These are phyloP conservation scores for Valencia hispanica DNA, from an alignment of 2,797 vertebrate species.

Conservation along the genomic window DNA sequence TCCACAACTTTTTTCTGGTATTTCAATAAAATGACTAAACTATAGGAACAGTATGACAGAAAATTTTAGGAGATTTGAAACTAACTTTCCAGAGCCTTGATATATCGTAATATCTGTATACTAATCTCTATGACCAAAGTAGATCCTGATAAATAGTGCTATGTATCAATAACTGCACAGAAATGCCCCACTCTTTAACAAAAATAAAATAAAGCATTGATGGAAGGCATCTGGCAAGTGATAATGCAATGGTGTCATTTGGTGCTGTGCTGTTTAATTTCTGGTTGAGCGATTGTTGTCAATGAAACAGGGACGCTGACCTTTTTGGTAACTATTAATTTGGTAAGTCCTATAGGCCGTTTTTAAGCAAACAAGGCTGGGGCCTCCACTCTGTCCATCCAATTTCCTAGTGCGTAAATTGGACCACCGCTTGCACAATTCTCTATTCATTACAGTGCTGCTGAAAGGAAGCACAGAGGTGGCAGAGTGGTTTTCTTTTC, in stretches of 20 bases:
- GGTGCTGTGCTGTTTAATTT: constrained; percentile 78
- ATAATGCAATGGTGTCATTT: constrained; percentile 58
- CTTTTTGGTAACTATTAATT: constrained; percentile 92
- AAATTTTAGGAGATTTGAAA: not conserved
- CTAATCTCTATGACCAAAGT: not conserved
- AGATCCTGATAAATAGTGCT: not conserved
- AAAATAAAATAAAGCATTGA: constrained; percentile 12
- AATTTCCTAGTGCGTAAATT: constrained; percentile 94
- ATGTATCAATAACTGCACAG: not conserved
- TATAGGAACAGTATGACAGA: not conserved
- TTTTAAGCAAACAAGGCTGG: constrained; percentile 93
- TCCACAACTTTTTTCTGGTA: not conserved
- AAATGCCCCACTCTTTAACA: constrained; percentile 16
- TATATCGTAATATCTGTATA: not conserved
- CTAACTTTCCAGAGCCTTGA: not conserved
- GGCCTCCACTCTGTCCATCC: constrained; percentile 87
- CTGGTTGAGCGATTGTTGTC: constrained; percentile 80
- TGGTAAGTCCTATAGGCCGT: constrained; percentile 80
- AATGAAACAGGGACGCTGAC: constrained; percentile 87
- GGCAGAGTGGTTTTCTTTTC: constrained; percentile 83
- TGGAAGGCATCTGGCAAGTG: constrained; percentile 49
- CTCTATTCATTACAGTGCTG: constrained; percentile 94
- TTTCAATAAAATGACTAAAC: not conserved
- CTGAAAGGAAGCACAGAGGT: constrained; percentile 92
- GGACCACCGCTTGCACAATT: constrained; percentile 92